A percentile compares a stretch with the other conserved stretches of the same genome.
Evolutionary conservation across 64 coral and sea anemone genomes (phyloP).

Genomic region (Acropora yongei): DNA sequence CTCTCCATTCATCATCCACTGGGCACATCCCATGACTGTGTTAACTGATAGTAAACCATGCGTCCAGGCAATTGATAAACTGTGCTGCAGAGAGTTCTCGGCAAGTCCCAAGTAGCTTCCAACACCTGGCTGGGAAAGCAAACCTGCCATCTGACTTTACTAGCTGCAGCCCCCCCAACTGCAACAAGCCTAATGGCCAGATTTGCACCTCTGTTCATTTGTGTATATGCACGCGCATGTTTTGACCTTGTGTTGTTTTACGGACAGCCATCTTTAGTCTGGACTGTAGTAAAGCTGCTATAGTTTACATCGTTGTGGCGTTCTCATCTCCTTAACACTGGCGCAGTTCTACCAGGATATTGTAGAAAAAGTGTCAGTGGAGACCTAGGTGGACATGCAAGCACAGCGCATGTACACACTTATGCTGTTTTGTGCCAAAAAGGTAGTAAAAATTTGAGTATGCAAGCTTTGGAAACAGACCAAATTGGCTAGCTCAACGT

Average conservation of each 20-base stretch:
- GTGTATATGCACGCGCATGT: too few relatives aligned
- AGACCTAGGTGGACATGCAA: not conserved
- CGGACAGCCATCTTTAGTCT: too few relatives aligned
- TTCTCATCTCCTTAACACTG: too few relatives aligned
- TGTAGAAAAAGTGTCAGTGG: not conserved
- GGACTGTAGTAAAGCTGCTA: too few relatives aligned
- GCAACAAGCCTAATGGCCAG: too few relatives aligned
- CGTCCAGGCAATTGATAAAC: not conserved
- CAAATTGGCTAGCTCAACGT: not conserved
- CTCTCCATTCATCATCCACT: not conserved
- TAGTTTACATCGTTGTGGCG: too few relatives aligned
- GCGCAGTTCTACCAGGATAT: not conserved
- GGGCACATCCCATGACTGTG: not conserved
- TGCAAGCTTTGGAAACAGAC: not conserved
- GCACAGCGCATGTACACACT: not conserved
- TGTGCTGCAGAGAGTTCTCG: not conserved
- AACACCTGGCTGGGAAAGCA: not conserved
- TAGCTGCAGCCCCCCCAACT: too few relatives aligned
- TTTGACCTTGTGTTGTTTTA: too few relatives aligned
- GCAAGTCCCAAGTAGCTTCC: not conserved
- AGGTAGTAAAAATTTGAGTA: not conserved
- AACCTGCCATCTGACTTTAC: not conserved
- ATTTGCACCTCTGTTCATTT: too few relatives aligned
- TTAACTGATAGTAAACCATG: not conserved
- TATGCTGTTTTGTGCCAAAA: not conserved